These are phyloP conservation scores for Noctua comes DNA, from an alignment of 2,888 invertebrate species.

Conservation along the genomic window DNA sequence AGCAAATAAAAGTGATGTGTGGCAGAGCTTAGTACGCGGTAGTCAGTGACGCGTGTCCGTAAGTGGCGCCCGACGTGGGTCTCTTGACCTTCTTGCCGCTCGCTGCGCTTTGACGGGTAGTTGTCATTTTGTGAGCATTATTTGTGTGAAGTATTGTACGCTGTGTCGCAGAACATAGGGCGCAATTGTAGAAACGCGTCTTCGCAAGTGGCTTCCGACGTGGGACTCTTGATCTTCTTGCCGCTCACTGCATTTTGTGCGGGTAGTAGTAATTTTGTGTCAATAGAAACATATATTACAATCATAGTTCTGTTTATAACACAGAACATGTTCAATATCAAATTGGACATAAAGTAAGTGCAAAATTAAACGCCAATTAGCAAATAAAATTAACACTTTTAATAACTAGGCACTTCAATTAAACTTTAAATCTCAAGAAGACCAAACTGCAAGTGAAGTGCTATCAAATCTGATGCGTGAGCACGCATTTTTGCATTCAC, in stretches of 20 bases:
- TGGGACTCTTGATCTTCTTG: not conserved
- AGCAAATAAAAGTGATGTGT: slow-evolving; percentile 47
- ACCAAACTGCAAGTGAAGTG: not conserved
- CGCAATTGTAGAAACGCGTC: not conserved
- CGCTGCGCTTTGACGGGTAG: slow-evolving; percentile 1
- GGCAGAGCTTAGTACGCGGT: slow-evolving; percentile 22
- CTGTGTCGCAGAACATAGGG: not conserved
- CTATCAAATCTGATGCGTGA: slow-evolving; percentile 5
- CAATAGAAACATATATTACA: not conserved
- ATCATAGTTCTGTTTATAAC: not conserved
- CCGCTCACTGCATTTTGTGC: not conserved
- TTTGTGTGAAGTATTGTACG: not conserved
- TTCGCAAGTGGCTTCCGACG: not conserved
- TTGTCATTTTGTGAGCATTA: slow-evolving; percentile 11
- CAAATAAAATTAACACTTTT: slow-evolving; percentile 1
- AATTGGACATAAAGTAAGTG: not conserved
- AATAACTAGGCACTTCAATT: slow-evolving; percentile 17
- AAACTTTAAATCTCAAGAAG: not conserved
- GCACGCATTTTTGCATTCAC: not conserved
- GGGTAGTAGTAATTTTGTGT: not conserved
- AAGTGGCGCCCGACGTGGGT: slow-evolving; percentile 65
- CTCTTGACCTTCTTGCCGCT: slow-evolving; percentile 34
- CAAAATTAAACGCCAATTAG: not conserved
- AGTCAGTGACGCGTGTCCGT: slow-evolving; percentile 47
- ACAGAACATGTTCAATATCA: too few species aligned